Evolutionary conservation across 2,888 invertebrate genomes (phyloP).

Genomic region (Chrysolina oricalcia): DNA sequence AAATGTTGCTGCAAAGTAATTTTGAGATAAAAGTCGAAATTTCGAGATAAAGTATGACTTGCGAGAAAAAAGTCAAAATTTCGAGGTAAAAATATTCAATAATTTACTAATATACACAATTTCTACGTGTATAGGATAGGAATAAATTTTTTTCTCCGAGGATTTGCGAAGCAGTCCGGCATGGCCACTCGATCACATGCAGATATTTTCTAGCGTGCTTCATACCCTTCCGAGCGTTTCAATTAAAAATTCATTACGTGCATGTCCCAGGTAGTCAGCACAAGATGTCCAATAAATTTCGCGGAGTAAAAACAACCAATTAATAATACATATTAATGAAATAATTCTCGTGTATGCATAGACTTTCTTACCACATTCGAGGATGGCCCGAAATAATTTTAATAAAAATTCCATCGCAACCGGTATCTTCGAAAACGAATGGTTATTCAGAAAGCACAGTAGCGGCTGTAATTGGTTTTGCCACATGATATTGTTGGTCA

Average conservation of each 20-base stretch:
- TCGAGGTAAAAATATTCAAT: too few relatives aligned
- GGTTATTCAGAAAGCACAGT: background rate
- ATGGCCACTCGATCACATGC: background rate
- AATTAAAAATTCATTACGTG: conserved; percentile 11
- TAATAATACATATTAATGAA: conserved; percentile 30
- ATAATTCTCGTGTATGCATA: conserved; percentile 20
- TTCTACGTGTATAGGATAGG: too few relatives aligned
- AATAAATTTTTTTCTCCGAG: too few relatives aligned
- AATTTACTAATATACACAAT: too few relatives aligned
- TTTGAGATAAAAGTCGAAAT: too few relatives aligned
- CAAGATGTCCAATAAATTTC: conserved; percentile 29
- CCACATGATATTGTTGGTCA: background rate
- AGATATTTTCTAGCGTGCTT: background rate
- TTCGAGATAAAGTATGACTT: too few relatives aligned
- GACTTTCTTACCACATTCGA: conserved; percentile 27
- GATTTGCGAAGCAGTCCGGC: background rate
- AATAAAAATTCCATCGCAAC: conserved; percentile 23
- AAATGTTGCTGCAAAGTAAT: too few relatives aligned
- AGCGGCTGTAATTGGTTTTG: background rate
- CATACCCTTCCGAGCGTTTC: background rate
- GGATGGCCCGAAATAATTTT: conserved; percentile 21
- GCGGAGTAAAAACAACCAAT: conserved; percentile 27
- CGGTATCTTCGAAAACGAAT: conserved; percentile 26
- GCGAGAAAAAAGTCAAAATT: too few relatives aligned
- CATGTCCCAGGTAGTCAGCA: conserved; percentile 12